Evolutionary conservation across 2,113 vertebrate genomes (phyloP).

Genomic region (Dasypus novemcinctus): DNA sequence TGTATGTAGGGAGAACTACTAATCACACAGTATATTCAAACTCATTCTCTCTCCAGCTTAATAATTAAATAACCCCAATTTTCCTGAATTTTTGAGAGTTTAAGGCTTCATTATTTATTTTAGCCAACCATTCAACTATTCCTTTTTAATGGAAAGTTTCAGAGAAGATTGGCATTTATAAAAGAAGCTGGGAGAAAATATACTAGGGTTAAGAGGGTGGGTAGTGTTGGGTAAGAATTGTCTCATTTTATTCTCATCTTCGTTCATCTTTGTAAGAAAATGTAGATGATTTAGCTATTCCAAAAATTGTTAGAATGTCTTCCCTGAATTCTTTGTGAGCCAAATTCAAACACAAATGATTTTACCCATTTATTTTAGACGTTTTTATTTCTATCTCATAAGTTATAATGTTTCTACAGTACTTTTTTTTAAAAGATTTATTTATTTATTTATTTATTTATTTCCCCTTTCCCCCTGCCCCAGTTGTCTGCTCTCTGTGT

Average conservation of each 20-base stretch:
- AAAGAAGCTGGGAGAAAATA: neutral
- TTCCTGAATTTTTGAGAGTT: constrained; percentile 46
- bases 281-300: neutral
- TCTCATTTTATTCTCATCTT: neutral
- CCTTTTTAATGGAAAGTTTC: neutral
- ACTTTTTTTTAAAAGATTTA: neutral
- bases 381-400: neutral
- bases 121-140: neutral
- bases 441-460: too few relatives aligned
- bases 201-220: accelerated
- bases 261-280: neutral
- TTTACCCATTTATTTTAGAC: neutral
- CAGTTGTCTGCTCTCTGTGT: too few relatives aligned
- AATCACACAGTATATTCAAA: neutral
- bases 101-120: neutral
- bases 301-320: neutral
- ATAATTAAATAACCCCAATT: neutral
- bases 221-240: neutral
- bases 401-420: neutral
- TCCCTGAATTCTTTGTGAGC: neutral
- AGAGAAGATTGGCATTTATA: neutral
- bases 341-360: constrained; percentile 8
- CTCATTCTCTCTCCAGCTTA: neutral
- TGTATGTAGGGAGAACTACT: neutral
- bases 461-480: too few relatives aligned